A percentile compares a stretch with the other conserved stretches of the same genome.
Conservation (phyloP, 2,888 invertebrate genomes). For the Pinctada fucata region DNA sequence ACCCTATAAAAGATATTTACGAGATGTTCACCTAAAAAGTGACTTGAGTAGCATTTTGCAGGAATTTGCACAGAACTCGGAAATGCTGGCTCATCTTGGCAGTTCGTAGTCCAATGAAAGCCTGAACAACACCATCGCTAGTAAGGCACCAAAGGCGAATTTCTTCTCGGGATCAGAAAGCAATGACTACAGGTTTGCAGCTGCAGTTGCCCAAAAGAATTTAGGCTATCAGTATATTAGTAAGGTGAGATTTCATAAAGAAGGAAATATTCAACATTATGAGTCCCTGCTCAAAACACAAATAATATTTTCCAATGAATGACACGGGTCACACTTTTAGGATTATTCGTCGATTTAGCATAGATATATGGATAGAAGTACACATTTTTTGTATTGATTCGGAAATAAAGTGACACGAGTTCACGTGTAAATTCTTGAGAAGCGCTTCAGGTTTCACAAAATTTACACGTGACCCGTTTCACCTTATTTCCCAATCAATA, state of each 20-base stretch:
- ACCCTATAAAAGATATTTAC: conserved; percentile 3
- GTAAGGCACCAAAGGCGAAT: conserved; percentile 3
- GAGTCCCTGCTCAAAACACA: no score
- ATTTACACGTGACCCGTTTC: not conserved
- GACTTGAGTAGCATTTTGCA: not conserved
- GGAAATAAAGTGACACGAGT: not conserved
- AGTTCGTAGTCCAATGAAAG: conserved; percentile 22
- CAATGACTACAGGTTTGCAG: conserved; percentile 21
- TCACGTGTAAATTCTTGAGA: not conserved
- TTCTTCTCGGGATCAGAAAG: conserved; percentile 10
- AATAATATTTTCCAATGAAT: no score
- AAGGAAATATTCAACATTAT: no score
- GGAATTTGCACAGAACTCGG: not conserved
- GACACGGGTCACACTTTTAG: no score
- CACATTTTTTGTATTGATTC: not conserved
- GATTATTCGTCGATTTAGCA: not conserved
- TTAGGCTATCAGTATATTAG: conserved; percentile 22
- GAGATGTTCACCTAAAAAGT: not conserved
- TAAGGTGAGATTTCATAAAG: conserved; percentile 23
- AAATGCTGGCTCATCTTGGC: not conserved
- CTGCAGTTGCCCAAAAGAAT: conserved; percentile 37
- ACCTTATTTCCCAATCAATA: not conserved
- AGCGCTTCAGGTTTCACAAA: not conserved
- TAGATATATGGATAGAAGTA: not conserved
- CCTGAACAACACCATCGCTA: conserved; percentile 5